Conservation (phyloP, 1,140 invertebrate species). For the Meloidogyne chitwoodi region DNA sequence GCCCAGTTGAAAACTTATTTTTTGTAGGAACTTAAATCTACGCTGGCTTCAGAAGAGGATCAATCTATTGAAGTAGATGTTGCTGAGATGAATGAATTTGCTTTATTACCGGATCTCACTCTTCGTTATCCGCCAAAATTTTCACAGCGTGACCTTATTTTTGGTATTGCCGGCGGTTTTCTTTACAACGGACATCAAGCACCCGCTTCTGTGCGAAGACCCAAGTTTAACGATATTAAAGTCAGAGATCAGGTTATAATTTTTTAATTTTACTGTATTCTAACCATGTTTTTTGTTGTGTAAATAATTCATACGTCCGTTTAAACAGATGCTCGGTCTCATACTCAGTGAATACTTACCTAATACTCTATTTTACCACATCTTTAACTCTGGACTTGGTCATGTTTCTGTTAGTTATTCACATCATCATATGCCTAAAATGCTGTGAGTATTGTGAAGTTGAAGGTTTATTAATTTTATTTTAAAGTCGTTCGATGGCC, state of each 20-base stretch:
- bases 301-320: no score
- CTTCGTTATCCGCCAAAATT: constrained; percentile 49
- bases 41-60: constrained; percentile 12
- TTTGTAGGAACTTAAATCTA: not conserved
- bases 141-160: constrained; percentile 42
- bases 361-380: constrained; percentile 41
- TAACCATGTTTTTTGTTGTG: not conserved
- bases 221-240: constrained; percentile 40
- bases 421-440: constrained; percentile 30
- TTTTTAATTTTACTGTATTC: not conserved
- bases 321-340: constrained; percentile 33
- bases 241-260: constrained; percentile 31
- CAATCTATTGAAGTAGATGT: constrained; percentile 37
- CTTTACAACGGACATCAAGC: constrained; percentile 32
- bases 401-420: constrained; percentile 38
- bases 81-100: constrained; percentile 15
- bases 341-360: constrained; percentile 46
- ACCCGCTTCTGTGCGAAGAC: constrained; percentile 25
- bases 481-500: constrained; percentile 30
- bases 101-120: constrained; percentile 40
- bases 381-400: constrained; percentile 32
- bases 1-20: not conserved
- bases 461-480: not conserved
- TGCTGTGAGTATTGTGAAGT: constrained; percentile 12
- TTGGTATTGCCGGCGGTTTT: constrained; percentile 46